These are phyloP conservation scores for Pandemis heparana DNA, from an alignment of 2,888 invertebrate genomes.

Conservation along the genomic window DNA sequence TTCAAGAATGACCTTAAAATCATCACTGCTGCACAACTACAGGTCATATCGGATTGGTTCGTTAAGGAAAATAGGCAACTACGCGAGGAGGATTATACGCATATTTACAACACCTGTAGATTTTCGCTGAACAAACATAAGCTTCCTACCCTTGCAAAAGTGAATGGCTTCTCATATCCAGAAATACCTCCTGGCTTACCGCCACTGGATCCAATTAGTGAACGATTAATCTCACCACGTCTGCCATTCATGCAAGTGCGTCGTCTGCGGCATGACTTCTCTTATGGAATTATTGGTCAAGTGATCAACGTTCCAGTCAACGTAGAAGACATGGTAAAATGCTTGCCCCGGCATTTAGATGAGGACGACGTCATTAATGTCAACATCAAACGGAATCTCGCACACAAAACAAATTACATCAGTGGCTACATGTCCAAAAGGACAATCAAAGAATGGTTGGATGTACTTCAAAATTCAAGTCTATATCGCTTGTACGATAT, in stretches of 20 bases:
- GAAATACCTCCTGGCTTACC: slow-evolving; percentile 54
- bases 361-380: slow-evolving; percentile 61
- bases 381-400: slow-evolving; percentile 55
- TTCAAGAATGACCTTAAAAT: slow-evolving; percentile 60
- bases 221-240: slow-evolving; percentile 59
- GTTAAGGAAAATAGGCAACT: slow-evolving; percentile 49
- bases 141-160: slow-evolving; percentile 52
- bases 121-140: slow-evolving; percentile 50
- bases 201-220: slow-evolving; percentile 56
- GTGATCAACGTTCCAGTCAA: slow-evolving; percentile 64
- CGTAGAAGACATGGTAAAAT: slow-evolving; percentile 58
- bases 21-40: slow-evolving; percentile 56
- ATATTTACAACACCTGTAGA: slow-evolving; percentile 55
- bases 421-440: slow-evolving; percentile 53
- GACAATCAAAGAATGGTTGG: slow-evolving; percentile 54
- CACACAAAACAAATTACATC: slow-evolving; percentile 57
- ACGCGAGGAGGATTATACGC: slow-evolving; percentile 48
- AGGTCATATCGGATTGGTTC: slow-evolving; percentile 55
- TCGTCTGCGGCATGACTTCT: slow-evolving; percentile 55
- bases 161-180: slow-evolving; percentile 62
- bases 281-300: slow-evolving; percentile 62
- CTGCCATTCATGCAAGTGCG: slow-evolving; percentile 63
- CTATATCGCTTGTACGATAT: slow-evolving; percentile 56
- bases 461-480: slow-evolving; percentile 49
- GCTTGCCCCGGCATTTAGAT: slow-evolving; percentile 56